Base-by-base conservation (phyloP, 2,797 vertebrate species). In the Gymnoscopelus braueri region DNA sequence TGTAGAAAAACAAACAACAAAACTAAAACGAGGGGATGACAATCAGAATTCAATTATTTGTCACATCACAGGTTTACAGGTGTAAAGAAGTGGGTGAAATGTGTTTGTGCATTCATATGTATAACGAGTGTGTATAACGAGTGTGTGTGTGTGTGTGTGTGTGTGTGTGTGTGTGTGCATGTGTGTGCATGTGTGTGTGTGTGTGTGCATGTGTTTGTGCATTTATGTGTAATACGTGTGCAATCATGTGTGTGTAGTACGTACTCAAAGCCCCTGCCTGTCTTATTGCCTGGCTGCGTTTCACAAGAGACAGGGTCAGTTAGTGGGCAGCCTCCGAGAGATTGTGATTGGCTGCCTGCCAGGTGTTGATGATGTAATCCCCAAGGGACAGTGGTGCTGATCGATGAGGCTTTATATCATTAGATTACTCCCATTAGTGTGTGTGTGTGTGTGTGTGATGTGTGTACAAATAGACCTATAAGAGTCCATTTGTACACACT, bases 281-380 rank as follows among this genome's bases (percentile, higher is more conserved):
- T 63, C 47, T 80, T 74, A 80, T 82, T 82, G 63, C 66, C 58
- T 80, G 29, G 29, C 29, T 73, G 74, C 54, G 60, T 82, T 72
- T 82, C 75, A 75, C 71, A 68, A 74, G 50, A 68, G 78, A 78
- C 70, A 68, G 84, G 89, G 82, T 90, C 89, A 81, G 75, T 24
- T 35, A 78, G 84, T 73, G 84, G 81, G 23, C 32, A 80, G 66
- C 56, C 67, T 88, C 75, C 65, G 61, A 83, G 52, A 53, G 6
- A 49, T 64, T 83, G 72, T 80, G 82, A 90, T 90, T 88, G 89
- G 88, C 81, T 77, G 64, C 76, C 78, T 79, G 72, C 71, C 63
- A 65, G 62, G 73, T 69, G 69, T 71, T 87, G 63, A 56, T 62
- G 87, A 91, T 86, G 87, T 90, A 88, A 90, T 89, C 65, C 89